These are phyloP conservation scores for Lucilia cuprina DNA, from an alignment of 1,140 invertebrate species.

Conservation along the genomic window DNA sequence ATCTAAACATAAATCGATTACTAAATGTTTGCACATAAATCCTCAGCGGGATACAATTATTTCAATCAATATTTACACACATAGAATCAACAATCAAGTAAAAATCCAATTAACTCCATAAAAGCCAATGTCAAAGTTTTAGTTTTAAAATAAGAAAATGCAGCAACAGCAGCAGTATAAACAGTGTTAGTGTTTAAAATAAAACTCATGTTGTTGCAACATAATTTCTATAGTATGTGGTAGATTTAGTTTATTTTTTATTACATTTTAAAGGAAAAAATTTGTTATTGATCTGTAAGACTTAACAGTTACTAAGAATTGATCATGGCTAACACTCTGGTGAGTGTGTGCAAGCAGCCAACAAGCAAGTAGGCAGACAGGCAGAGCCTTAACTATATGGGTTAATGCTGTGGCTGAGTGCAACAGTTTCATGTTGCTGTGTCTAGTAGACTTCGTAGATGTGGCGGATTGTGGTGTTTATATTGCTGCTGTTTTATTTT, in stretches of 20 bases:
- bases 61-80: constrained; percentile 21
- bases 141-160: neutral
- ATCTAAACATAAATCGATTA: constrained; percentile 21
- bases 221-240: constrained; percentile 3
- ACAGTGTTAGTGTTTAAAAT: neutral
- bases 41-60: constrained; percentile 25
- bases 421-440: neutral
- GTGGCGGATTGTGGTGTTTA: neutral
- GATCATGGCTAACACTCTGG: constrained; percentile 26
- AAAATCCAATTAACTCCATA: constrained; percentile 18
- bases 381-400: neutral
- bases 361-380: neutral
- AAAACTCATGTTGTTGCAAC: constrained; percentile 7
- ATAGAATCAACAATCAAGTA: constrained; percentile 2
- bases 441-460: neutral
- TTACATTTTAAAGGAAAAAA: constrained; percentile 22
- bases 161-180: neutral
- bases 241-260: neutral
- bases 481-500: neutral
- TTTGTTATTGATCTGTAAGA: constrained; percentile 34
- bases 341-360: neutral
- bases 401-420: neutral
- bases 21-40: constrained; percentile 25
- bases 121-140: constrained; percentile 17
- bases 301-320: constrained; percentile 26